These are phyloP conservation scores for Siderastrea radians DNA, from an alignment of 92 coral and sea anemone genomes.

Conservation along the genomic window DNA sequence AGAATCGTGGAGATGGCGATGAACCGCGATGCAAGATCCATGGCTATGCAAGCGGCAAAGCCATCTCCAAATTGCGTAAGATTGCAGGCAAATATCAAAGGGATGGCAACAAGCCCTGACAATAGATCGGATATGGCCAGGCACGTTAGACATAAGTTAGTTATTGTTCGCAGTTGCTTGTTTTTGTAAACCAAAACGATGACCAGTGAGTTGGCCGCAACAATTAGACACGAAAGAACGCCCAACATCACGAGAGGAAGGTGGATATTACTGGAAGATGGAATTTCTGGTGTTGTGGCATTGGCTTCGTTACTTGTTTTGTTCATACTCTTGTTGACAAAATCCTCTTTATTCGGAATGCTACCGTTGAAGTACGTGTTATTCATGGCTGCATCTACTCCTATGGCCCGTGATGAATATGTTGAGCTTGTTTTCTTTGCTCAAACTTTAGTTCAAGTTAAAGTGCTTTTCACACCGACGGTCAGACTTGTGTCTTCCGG, in stretches of 20 bases:
- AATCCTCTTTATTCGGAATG: background rate
- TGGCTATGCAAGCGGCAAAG: constrained; percentile 51
- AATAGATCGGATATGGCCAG: constrained; percentile 78
- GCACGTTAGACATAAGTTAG: constrained; percentile 70
- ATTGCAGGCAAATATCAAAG: constrained; percentile 71
- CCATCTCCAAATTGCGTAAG: background rate
- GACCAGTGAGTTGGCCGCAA: constrained; percentile 70
- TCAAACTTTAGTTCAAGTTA: background rate
- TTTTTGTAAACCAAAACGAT: constrained; percentile 65
- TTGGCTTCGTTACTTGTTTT: background rate
- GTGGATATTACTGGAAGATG: background rate
- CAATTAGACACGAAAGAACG: constrained; percentile 52
- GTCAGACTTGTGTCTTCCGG: too few species aligned
- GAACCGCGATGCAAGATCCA: constrained; percentile 80
- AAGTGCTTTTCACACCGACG: background rate
- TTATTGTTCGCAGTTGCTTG: constrained; percentile 65
- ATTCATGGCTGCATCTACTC: background rate
- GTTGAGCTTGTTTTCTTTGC: background rate
- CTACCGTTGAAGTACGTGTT: background rate
- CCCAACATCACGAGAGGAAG: constrained; percentile 53
- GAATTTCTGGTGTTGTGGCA: background rate
- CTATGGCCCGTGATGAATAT: background rate
- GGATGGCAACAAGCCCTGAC: constrained; percentile 68
- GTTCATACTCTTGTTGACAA: background rate
- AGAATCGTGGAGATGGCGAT: constrained; percentile 77